A percentile compares a stretch with the other conserved stretches of the same genome.
Conservation (phyloP, 2,888 invertebrate species). For the Cetonia aurata region DNA sequence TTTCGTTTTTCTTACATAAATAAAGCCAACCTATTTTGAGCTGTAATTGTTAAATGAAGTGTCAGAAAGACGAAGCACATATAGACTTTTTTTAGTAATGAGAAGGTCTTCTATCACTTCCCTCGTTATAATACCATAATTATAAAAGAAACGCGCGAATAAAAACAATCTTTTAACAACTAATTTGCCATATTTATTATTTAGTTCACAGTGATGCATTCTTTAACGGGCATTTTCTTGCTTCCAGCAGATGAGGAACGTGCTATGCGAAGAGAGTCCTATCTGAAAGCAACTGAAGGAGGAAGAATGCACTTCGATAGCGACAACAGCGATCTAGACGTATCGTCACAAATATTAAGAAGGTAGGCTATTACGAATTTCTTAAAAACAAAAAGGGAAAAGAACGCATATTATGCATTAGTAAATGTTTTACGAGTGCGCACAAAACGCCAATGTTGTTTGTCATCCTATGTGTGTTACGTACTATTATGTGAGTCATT, state of each 20-base stretch:
- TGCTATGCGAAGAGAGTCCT: conserved; percentile 90
- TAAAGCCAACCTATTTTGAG: no score
- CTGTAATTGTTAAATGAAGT: no score
- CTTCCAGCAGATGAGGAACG: conserved; percentile 83
- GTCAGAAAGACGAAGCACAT: no score
- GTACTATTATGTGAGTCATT: conserved; percentile 17
- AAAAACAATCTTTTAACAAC: no score
- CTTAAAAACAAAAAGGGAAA: not conserved
- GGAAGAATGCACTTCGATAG: conserved; percentile 81
- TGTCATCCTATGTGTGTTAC: conserved; percentile 25
- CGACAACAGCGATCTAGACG: conserved; percentile 73
- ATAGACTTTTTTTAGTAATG: no score
- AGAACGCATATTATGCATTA: not conserved
- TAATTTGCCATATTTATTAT: no score
- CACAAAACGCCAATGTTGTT: conserved; percentile 9
- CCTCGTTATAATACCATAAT: no score
- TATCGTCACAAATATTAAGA: conserved; percentile 70
- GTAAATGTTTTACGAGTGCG: not conserved
- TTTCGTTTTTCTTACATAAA: no score
- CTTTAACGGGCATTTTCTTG: conserved; percentile 49
- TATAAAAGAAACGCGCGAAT: no score
- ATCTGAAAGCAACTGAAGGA: conserved; percentile 92
- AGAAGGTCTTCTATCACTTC: no score
- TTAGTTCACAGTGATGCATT: no score
- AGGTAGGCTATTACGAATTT: conserved; percentile 68